Evolutionary conservation across 2,797 vertebrate species (phyloP).

Genomic region (Myripristis jacobus): DNA sequence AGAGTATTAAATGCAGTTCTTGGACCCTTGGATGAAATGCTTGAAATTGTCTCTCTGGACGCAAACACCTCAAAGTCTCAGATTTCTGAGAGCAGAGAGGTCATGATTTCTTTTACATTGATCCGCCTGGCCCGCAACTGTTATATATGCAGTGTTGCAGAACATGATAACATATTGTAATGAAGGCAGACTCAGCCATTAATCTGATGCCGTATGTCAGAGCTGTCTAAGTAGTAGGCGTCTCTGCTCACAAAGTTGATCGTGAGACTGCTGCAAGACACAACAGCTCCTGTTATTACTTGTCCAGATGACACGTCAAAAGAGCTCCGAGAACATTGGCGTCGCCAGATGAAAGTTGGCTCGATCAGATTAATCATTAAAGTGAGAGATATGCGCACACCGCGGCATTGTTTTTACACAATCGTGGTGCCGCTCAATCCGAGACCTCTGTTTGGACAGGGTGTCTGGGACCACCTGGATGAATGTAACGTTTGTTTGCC

Average conservation of each 20-base stretch:
- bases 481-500: conserved; percentile 78
- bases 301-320: conserved; percentile 75
- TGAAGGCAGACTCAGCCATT: conserved; percentile 31
- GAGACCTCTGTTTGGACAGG: conserved; percentile 79
- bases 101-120: conserved; percentile 34
- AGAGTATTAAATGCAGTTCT: conserved; percentile 53
- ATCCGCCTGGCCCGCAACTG: conserved; percentile 1
- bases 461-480: conserved; percentile 84
- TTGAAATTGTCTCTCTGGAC: conserved; percentile 43
- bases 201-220: conserved; percentile 23
- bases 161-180: conserved; percentile 5
- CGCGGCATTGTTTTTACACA: conserved; percentile 71
- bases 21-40: conserved; percentile 44
- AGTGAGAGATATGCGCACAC: conserved; percentile 75
- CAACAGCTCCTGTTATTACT: conserved; percentile 84
- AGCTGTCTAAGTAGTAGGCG: conserved; percentile 50
- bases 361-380: conserved; percentile 87
- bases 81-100: conserved; percentile 24
- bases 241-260: conserved; percentile 49
- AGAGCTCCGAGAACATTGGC: conserved; percentile 64
- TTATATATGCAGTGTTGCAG: neutral
- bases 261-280: conserved; percentile 68
- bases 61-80: conserved; percentile 36
- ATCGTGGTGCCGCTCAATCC: conserved; percentile 71
- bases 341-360: conserved; percentile 81